Evolutionary conservation across 37 sponge, comb jelly and placozoan genomes (phyloP), one percentile per base, ranked within the genome.

Genomic region (Corticium candelabrum): DNA sequence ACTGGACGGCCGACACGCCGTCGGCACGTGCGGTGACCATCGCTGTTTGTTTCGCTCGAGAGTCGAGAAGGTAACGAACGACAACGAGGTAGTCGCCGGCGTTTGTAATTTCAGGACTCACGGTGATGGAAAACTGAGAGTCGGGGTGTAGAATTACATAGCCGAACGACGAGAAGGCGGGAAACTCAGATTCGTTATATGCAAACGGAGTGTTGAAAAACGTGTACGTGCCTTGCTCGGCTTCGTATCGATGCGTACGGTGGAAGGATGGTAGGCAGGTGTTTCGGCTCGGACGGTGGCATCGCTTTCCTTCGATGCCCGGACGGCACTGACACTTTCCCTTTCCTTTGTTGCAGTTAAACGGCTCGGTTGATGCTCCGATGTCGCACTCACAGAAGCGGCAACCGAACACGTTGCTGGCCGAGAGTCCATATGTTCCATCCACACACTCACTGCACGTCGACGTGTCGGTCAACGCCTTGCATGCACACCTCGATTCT

Each of bases 401-500:
- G 73, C 73, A 70, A 5, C 73, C 73, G 73, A 29, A 4, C 73
- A 15, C 5, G 5, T 7, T 4, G 31, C 4, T 34, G 31, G 35
- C 73, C 4, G 7, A 4, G 5, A 70, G 73, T 34, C 73, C 73
- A 32, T 29, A 70, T 4, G 31, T 7, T 7, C 73, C 73, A 7
- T 4, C 29, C 35, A 70, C 31, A 32, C 73, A 70, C 33, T 34
- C 31, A 5, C 21, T 32, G 73, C 73, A 70, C 31, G 7, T 4
- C 29, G 29, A 32, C 31, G 29, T 5, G 5, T 29, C 73, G 29
- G 21, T 32, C 31, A 29, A 7, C 31, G 73, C 31, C 73, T 70
- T 70, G 73, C 73, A 70, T 4, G 7, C 73, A 32, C 73, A 70
- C n/a, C n/a, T n/a, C n/a, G n/a, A n/a, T n/a, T n/a, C n/a, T 32